Conservation (phyloP, 2,113 vertebrate species). For the Talpa occidentalis region DNA sequence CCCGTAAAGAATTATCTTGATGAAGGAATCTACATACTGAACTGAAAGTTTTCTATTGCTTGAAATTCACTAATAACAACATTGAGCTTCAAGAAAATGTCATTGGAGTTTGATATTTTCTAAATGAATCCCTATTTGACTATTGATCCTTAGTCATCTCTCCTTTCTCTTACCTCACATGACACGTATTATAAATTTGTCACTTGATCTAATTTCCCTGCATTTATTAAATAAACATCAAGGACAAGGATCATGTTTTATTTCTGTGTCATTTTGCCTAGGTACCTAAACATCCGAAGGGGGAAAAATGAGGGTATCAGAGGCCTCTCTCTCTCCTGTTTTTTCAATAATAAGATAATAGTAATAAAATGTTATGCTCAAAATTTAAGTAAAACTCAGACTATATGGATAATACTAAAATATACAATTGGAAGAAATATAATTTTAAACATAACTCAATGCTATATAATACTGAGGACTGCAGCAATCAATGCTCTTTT, state of each 20-base stretch:
- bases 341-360: neutral
- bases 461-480: neutral
- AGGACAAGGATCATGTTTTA: neutral
- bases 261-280: neutral
- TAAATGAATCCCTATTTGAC: neutral
- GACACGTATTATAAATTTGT: neutral
- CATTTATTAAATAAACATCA: neutral
- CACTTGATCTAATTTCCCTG: neutral
- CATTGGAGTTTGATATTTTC: slow-evolving; percentile 28
- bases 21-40: neutral
- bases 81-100: neutral
- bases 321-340: neutral
- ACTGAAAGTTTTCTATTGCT: neutral
- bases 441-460: neutral
- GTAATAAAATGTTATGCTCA: neutral
- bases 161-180: neutral
- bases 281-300: neutral
- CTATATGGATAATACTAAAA: neutral
- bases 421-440: neutral
- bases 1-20: neutral
- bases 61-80: slow-evolving; percentile 20
- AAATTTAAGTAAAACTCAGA: neutral
- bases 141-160: neutral
- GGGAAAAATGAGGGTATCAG: neutral
- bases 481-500: neutral